These are phyloP conservation scores for Epizoanthus fatuus DNA, from an alignment of 92 coral and sea anemone species.

Conservation along the genomic window DNA sequence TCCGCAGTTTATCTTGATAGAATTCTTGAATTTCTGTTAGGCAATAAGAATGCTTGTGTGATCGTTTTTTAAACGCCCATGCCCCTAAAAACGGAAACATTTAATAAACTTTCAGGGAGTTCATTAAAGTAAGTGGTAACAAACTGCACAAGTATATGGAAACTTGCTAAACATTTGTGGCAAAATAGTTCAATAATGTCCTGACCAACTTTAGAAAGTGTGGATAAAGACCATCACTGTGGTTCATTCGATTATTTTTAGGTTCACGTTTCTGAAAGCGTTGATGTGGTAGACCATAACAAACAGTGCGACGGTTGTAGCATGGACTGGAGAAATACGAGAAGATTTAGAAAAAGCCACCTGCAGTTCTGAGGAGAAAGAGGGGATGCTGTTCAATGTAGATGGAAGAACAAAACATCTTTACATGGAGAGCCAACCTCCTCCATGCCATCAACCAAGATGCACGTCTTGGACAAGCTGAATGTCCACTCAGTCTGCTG, in stretches of 20 bases:
- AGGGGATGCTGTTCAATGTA: neutral
- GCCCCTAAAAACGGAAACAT: no score
- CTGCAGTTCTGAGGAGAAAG: neutral
- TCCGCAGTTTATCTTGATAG: no score
- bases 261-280: constrained; percentile 21
- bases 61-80: no score
- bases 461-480: constrained; percentile 3
- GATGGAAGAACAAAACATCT: constrained; percentile 2
- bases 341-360: neutral
- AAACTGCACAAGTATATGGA: no score
- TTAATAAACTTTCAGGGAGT: no score
- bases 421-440: constrained; percentile 26
- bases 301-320: neutral
- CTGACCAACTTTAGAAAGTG: no score
- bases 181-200: no score
- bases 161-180: no score
- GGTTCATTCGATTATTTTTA: neutral
- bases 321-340: neutral
- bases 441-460: constrained; percentile 23
- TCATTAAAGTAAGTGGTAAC: no score
- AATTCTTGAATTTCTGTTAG: no score
- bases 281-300: constrained; percentile 6
- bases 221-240: no score
- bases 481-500: neutral
- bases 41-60: no score